Base-by-base conservation (phyloP, 2,113 vertebrate genomes). In the Actenoides hombroni region DNA sequence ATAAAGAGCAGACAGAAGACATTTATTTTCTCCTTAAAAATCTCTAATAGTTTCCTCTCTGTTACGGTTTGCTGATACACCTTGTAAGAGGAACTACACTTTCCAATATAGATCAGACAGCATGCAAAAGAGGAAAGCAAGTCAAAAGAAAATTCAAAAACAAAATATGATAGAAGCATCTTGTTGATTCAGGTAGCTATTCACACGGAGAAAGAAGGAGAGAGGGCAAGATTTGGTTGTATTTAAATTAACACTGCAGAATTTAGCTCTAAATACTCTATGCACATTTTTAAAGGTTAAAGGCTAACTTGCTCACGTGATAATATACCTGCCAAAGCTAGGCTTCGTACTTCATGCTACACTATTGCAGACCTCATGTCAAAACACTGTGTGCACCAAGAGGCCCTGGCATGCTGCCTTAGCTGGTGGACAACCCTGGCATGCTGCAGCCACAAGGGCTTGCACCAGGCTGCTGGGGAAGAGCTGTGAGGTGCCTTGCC, bases 381-480 rank as follows among this genome's bases (percentile, higher is more conserved):
- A 64, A 84, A 64, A 64, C 5, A 6, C 42, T 13, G 28, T 5
- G 1, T 37, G 44, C 23, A 46, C 25, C 59, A 44, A 35, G 6
- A 54, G 59, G 16, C 19, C 68, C 33, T 56, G 67, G 53, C 9
- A 1, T 24, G 35, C 37, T 33, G 39, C 5, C 33, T 6, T 7
- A 23, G 37, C 42, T 31, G 20, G 49, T 4, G 3, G 31, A 40
- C 24, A 40, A 49, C 14, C 49, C 31, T 13, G n/a, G 17, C 31
- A 25, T 0, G 0, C n/a, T 18, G 42, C 49, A 33, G 37, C 51
- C 3, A 0, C 9, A 0, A 1, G 12, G 14, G 7, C 69, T 31
- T 17, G 46, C 56, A 37, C 19, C 25, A 17, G 49, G 46, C 46
- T 40, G 39, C 0, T 0, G 17, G 26, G 16, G 0, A 46, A 42